Percentiles rank a stretch among this genome's conserved stretches.
Conservation (phyloP, 1,140 invertebrate genomes). For the Nylanderia fulva region DNA sequence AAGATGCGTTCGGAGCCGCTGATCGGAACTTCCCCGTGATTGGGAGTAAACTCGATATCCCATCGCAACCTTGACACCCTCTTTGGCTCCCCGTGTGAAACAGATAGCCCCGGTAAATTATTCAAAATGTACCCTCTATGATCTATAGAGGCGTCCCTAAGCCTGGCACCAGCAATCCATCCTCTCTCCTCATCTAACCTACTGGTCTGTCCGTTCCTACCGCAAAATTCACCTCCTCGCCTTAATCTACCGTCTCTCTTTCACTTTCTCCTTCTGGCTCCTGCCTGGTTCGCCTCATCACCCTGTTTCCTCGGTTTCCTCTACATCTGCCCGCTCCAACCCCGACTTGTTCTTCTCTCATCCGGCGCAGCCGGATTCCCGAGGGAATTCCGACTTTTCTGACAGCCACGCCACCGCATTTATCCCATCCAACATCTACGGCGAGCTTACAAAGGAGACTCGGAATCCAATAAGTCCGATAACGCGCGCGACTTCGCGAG, state of each 20-base stretch:
- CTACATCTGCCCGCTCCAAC: slow-evolving; percentile 20
- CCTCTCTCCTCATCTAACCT: slow-evolving; percentile 52
- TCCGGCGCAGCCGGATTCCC: slow-evolving; percentile 64
- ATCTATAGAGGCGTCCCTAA: slow-evolving; percentile 74
- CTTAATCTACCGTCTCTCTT: slow-evolving; percentile 35
- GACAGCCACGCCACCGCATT: slow-evolving; percentile 76
- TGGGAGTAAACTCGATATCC: slow-evolving; percentile 54
- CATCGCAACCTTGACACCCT: slow-evolving; percentile 61
- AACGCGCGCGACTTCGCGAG: slow-evolving; percentile 68
- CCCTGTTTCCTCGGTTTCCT: slow-evolving; percentile 24
- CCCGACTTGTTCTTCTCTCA: slow-evolving; percentile 48
- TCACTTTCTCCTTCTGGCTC: background rate
- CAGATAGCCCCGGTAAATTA: slow-evolving; percentile 76
- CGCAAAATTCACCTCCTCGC: slow-evolving; percentile 34
- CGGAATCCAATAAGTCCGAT: slow-evolving; percentile 81
- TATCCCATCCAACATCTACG: slow-evolving; percentile 77
- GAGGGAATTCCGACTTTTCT: slow-evolving; percentile 79
- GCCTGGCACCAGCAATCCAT: slow-evolving; percentile 74
- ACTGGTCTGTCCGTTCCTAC: slow-evolving; percentile 52
- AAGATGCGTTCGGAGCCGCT: slow-evolving; percentile 29
- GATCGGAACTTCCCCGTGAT: slow-evolving; percentile 50
- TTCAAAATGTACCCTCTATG: slow-evolving; percentile 79
- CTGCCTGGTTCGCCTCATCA: slow-evolving; percentile 27
- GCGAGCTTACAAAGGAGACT: slow-evolving; percentile 78
- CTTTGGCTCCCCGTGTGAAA: slow-evolving; percentile 25